Evolutionary conservation across 2,797 vertebrate genomes (phyloP).

Genomic region (Rhinogobio ventralis): DNA sequence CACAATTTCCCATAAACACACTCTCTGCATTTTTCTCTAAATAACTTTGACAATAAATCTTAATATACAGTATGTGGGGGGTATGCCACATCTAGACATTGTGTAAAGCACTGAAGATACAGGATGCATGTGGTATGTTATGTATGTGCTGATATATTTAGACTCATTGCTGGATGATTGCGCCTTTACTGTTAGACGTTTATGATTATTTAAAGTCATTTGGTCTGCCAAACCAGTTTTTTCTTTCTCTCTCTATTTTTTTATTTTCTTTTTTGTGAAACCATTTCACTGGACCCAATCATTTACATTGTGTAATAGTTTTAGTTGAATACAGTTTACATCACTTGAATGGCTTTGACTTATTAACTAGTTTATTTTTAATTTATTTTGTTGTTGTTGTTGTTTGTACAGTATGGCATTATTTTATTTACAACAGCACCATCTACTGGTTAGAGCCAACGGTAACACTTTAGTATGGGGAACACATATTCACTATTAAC

Average conservation of each 20-base stretch:
- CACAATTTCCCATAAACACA: background rate
- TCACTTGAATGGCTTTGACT: background rate
- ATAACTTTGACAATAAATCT: background rate
- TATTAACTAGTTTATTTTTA: background rate
- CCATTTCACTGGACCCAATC: background rate
- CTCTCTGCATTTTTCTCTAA: background rate
- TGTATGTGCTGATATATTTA: background rate
- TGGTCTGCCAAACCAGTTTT: background rate
- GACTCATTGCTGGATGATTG: background rate
- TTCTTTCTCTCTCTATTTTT: no score
- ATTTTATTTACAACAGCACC: constrained; percentile 31
- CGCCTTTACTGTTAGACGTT: background rate
- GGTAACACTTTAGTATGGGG: no score
- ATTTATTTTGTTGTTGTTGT: background rate
- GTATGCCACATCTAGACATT: background rate
- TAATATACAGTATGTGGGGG: background rate
- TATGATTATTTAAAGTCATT: background rate
- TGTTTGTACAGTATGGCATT: background rate
- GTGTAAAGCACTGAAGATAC: background rate
- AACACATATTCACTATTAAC: no score
- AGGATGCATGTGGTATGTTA: background rate
- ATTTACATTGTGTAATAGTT: background rate
- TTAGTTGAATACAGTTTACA: background rate
- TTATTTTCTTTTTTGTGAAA: background rate
- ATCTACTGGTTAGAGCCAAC: constrained; percentile 16